Conservation (phyloP, 2,113 vertebrate genomes). For the Balaenoptera acutorostrata region DNA sequence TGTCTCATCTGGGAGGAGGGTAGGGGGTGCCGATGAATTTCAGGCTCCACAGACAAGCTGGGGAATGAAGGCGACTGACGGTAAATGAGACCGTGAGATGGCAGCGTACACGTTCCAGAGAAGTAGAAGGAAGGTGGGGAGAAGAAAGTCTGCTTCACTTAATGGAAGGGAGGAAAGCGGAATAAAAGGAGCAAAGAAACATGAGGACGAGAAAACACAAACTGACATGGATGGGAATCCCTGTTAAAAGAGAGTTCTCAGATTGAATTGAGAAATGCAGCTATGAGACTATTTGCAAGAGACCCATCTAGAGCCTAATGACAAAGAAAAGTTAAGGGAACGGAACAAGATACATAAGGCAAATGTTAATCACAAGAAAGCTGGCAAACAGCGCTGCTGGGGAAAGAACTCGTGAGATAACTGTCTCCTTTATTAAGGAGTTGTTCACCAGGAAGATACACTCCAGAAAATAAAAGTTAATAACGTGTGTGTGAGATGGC, state of each 20-base stretch:
- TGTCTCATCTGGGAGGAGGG: background rate
- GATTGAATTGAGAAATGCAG: background rate
- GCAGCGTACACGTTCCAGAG: background rate
- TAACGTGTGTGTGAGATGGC: background rate
- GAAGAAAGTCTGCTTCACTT: background rate
- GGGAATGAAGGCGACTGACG: rapidly evolving
- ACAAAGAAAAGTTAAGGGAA: background rate
- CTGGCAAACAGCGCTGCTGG: background rate
- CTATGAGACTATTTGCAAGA: background rate
- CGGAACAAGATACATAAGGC: background rate
- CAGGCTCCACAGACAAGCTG: background rate
- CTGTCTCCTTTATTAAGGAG: background rate
- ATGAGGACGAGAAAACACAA: background rate
- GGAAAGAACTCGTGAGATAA: background rate
- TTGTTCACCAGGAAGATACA: background rate
- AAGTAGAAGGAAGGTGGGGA: background rate
- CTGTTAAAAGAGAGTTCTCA: background rate
- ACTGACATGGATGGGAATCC: background rate
- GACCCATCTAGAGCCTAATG: background rate
- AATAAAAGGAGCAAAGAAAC: background rate
- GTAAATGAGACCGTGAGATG: background rate
- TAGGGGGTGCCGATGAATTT: background rate
- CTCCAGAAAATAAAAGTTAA: background rate
- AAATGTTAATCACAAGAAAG: background rate
- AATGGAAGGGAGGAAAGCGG: background rate